A percentile compares a stretch with the other conserved stretches of the same genome.
phyloP scores from a whole-genome alignment of 2,797 vertebrate genomes.

The Chlorospingus flavigularis region DNA sequence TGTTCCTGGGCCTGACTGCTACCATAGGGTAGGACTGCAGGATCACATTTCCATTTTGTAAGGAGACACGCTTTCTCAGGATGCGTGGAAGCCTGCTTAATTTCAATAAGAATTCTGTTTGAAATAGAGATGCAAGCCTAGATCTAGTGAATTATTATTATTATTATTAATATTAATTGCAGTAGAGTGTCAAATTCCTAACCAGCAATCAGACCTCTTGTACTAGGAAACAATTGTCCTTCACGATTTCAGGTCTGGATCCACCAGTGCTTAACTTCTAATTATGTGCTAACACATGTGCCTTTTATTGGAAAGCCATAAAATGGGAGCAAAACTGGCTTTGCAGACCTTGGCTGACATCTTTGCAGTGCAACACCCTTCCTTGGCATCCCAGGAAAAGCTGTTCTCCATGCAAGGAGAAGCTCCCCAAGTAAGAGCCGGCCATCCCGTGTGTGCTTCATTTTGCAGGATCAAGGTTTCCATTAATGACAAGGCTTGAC shows the following conservation, averaged over 20 bases:
- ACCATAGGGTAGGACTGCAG: slow-evolving; percentile 15
- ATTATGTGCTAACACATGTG: neutral
- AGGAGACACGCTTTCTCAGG: slow-evolving; percentile 21
- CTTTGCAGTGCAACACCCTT: neutral
- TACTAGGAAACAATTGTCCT: neutral
- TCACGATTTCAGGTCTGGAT: neutral
- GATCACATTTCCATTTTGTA: slow-evolving; percentile 47
- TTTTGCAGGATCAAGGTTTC: slow-evolving; percentile 5
- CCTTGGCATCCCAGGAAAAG: accelerated
- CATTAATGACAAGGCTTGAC: slow-evolving; percentile 38
- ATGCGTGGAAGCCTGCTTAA: neutral
- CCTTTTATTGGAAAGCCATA: neutral
- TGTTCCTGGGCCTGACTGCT: slow-evolving; percentile 47
- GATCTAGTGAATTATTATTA: neutral
- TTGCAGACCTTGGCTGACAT: neutral
- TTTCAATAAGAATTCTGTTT: slow-evolving; percentile 8
- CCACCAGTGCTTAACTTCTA: neutral
- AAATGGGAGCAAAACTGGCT: neutral
- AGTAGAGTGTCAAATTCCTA: neutral
- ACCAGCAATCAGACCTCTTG: neutral
- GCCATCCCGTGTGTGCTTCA: accelerated
- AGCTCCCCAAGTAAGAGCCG: accelerated
- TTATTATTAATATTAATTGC: neutral
- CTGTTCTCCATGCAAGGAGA: neutral
- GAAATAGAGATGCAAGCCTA: neutral